Percentiles rank a stretch among this genome's conserved stretches.
Conservation (phyloP, 2,113 vertebrate genomes). For the Setophaga coronata region DNA sequence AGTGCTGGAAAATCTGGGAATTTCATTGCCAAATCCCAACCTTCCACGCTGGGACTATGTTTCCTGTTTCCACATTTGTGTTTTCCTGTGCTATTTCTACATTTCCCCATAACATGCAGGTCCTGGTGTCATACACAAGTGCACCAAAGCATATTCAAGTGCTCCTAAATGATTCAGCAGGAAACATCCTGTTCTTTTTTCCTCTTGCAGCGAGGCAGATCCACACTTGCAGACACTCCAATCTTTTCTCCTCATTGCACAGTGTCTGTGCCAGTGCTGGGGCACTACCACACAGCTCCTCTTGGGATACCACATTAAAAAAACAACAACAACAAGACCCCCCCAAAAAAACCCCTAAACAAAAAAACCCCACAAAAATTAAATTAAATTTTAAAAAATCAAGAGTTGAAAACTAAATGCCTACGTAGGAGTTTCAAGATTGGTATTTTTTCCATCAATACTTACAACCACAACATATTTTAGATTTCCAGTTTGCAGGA, state of each 20-base stretch:
- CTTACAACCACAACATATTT: not conserved
- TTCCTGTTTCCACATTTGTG: not conserved
- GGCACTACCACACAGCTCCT: not conserved
- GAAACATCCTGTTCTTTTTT: not conserved
- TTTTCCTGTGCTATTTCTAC: not conserved
- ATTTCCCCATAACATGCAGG: not conserved
- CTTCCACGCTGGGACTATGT: not conserved
- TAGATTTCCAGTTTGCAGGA: constrained; percentile 38
- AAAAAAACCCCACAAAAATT: not conserved
- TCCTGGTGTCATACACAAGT: not conserved
- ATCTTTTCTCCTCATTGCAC: not conserved
- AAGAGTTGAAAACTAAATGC: not conserved
- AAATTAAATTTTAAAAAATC: not conserved
- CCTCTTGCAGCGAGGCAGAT: not conserved
- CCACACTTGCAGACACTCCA: not conserved
- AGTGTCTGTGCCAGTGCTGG: not conserved
- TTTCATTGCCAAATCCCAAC: not conserved
- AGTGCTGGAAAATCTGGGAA: not conserved
- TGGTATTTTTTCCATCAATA: not conserved
- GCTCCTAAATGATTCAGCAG: not conserved
- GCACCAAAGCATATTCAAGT: not conserved
- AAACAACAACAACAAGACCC: not conserved
- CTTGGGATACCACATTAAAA: not conserved
- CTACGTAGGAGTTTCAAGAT: not conserved
- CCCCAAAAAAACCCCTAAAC: not conserved